These are phyloP conservation scores for Noctua comes DNA, from an alignment of 2,888 invertebrate species.

Conservation along the genomic window DNA sequence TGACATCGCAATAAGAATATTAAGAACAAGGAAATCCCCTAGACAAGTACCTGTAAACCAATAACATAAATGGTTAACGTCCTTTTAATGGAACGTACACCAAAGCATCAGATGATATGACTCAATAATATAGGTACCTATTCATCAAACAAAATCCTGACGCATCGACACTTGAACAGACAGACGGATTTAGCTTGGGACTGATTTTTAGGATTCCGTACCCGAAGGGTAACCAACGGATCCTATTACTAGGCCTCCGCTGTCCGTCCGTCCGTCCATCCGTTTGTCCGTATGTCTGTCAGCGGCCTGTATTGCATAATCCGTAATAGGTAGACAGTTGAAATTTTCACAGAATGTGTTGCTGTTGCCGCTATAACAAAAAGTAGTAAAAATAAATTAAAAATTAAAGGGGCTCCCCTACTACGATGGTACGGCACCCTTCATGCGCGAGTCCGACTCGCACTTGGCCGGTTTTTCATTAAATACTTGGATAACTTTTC, in stretches of 20 bases:
- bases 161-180: not conserved
- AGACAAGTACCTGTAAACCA: not conserved
- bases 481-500: not conserved
- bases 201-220: not conserved
- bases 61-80: not conserved
- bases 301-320: too few species aligned
- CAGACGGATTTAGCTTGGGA: not conserved
- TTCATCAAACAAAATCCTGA: not conserved
- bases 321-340: too few species aligned
- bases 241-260: too few species aligned
- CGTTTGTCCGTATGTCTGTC: too few species aligned
- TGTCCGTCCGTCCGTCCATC: too few species aligned
- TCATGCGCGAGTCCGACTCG: too few species aligned
- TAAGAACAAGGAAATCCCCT: constrained; percentile 15
- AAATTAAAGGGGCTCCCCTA: too few species aligned
- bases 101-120: not conserved
- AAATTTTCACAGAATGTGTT: too few species aligned
- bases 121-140: not conserved
- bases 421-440: too few species aligned
- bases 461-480: not conserved
- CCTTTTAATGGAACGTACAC: not conserved
- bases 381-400: too few species aligned
- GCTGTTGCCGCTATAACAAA: too few species aligned
- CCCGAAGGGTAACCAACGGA: too few species aligned
- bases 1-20: not conserved